A percentile compares a stretch with the other conserved stretches of the same genome.
These are phyloP conservation scores for Drosophila percnosoma DNA, from an alignment of 2,888 invertebrate species.

Conservation along the genomic window DNA sequence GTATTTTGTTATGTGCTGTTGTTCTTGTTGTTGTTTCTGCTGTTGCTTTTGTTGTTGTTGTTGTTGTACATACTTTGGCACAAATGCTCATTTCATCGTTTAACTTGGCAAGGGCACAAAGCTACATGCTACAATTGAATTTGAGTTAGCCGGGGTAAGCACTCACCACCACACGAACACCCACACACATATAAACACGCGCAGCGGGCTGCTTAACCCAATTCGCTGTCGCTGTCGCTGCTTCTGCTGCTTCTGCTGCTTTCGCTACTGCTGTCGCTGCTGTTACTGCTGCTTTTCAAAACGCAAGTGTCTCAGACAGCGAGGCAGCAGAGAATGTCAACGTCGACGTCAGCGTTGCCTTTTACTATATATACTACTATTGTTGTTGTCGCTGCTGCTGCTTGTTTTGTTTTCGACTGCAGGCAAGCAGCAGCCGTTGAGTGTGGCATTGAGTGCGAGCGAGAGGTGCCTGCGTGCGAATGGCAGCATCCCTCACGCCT, in stretches of 20 bases:
- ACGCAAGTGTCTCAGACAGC: constrained; percentile 63
- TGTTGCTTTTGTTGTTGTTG: constrained; percentile 29
- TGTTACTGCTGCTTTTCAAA: constrained; percentile 17
- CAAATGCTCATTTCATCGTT: constrained; percentile 77
- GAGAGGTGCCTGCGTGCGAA: constrained; percentile 42
- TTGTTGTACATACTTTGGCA: constrained; percentile 56
- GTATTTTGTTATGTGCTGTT: constrained; percentile 60
- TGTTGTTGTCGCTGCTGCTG: constrained; percentile 19
- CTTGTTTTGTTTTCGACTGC: constrained; percentile 49
- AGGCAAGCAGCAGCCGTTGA: constrained; percentile 27
- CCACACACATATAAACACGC: constrained; percentile 18
- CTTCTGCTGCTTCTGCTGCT: background rate
- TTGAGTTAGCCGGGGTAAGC: constrained; percentile 68
- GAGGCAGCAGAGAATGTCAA: constrained; percentile 26
- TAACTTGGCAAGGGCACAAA: constrained; percentile 76
- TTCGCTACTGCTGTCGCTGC: background rate
- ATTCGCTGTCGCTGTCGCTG: constrained; percentile 51
- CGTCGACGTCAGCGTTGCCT: constrained; percentile 22
- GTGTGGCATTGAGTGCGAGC: constrained; percentile 3
- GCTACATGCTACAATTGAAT: constrained; percentile 75
- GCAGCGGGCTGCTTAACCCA: constrained; percentile 74
- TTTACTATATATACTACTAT: constrained; percentile 9
- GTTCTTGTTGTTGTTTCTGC: constrained; percentile 6
- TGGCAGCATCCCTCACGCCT: constrained; percentile 64
- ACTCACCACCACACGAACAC: constrained; percentile 31